Percentiles rank a stretch among this genome's conserved stretches.
These are phyloP conservation scores for Eumaeus atala DNA, from an alignment of 1,140 invertebrate genomes.

Conservation along the genomic window DNA sequence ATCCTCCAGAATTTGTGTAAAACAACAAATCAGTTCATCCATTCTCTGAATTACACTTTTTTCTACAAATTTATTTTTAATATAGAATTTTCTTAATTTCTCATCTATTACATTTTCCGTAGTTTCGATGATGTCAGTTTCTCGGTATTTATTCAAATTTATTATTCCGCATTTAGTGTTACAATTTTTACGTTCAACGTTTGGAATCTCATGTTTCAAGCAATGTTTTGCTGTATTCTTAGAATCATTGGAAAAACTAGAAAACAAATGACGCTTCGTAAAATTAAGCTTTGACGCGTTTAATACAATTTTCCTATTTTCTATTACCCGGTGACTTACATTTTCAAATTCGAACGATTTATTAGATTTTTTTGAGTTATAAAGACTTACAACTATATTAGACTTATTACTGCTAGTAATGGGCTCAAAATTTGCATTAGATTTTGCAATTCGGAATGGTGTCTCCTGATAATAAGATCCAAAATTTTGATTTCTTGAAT, in stretches of 20 bases:
- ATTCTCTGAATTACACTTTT: conserved; percentile 24
- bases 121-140: background rate
- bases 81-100: conserved; percentile 26
- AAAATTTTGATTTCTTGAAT: too few relatives aligned
- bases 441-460: too few relatives aligned
- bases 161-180: background rate
- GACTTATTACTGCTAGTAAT: too few relatives aligned
- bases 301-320: too few relatives aligned
- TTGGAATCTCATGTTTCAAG: background rate
- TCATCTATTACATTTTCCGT: conserved; percentile 16
- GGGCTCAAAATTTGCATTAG: too few relatives aligned
- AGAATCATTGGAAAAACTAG: background rate
- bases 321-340: too few relatives aligned
- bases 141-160: background rate
- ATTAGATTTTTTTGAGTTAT: too few relatives aligned
- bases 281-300: too few relatives aligned
- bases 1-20: conserved; percentile 41
- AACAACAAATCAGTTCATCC: conserved; percentile 39
- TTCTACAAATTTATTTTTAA: conserved; percentile 24
- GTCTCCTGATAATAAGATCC: too few relatives aligned
- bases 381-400: too few relatives aligned
- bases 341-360: too few relatives aligned
- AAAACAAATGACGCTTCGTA: too few relatives aligned
- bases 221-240: background rate
- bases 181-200: background rate